Conservation (phyloP, 2,888 invertebrate genomes). For the Drosophila antonietae region DNA sequence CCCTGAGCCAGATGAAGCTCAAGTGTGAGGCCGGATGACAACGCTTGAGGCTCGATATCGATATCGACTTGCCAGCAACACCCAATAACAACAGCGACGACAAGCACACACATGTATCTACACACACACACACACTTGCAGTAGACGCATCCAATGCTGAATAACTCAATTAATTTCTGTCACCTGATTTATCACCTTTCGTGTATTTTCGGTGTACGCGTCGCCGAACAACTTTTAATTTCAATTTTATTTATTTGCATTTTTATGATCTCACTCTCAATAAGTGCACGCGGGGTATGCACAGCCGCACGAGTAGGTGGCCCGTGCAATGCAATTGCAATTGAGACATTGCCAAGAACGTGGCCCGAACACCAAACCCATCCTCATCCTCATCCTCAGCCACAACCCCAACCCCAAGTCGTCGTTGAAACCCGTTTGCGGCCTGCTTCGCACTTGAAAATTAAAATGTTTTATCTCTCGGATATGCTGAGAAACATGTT, state of each 20-base stretch:
- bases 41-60: slow-evolving; percentile 66
- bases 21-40: slow-evolving; percentile 68
- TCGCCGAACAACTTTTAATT: slow-evolving; percentile 79
- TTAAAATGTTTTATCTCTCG: slow-evolving; percentile 72
- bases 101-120: slow-evolving; percentile 60
- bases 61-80: slow-evolving; percentile 60
- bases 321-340: slow-evolving; percentile 55
- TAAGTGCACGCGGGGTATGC: slow-evolving; percentile 26
- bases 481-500: slow-evolving; percentile 68
- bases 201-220: slow-evolving; percentile 76
- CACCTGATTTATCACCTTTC: slow-evolving; percentile 85
- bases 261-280: slow-evolving; percentile 53
- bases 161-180: slow-evolving; percentile 85
- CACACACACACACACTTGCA: slow-evolving; percentile 28
- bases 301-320: slow-evolving; percentile 48
- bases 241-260: slow-evolving; percentile 77
- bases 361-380: background rate
- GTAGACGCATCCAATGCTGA: slow-evolving; percentile 69
- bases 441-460: slow-evolving; percentile 56
- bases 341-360: slow-evolving; percentile 68
- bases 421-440: slow-evolving; percentile 38
- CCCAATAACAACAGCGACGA: slow-evolving; percentile 78
- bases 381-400: background rate
- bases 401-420: background rate
- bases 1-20: slow-evolving; percentile 58